phyloP scores from a whole-genome alignment of 2,888 invertebrate species.

The Chalcis sispes region DNA sequence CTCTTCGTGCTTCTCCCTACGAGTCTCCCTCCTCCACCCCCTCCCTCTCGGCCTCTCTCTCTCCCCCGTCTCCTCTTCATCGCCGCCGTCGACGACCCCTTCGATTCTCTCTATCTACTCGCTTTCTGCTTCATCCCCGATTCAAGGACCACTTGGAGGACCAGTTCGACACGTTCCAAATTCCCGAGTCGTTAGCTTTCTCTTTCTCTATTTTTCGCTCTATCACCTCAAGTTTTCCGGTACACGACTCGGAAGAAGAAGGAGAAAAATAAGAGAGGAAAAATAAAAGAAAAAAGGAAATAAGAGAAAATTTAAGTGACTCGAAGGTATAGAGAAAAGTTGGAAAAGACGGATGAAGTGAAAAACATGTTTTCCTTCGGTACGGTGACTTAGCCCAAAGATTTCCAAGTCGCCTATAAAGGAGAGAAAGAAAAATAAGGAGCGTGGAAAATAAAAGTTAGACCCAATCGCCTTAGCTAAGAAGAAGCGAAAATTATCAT shows the following conservation, averaged over 20 bases:
- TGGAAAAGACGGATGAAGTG: neutral
- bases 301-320: no score
- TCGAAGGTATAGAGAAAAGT: neutral
- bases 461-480: no score
- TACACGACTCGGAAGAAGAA: no score
- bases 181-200: no score
- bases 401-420: neutral
- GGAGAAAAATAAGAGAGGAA: no score
- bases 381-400: constrained; percentile 45
- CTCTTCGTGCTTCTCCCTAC: neutral
- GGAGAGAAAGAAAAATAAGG: neutral
- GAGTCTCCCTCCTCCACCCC: neutral
- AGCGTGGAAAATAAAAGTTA: neutral
- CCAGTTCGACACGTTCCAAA: no score
- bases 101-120: neutral
- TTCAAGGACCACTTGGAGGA: constrained; percentile 5
- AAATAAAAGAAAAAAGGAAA: neutral
- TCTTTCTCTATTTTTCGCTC: neutral
- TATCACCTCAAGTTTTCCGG: no score
- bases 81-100: neutral
- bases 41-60: neutral
- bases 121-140: neutral
- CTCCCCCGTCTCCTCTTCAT: neutral
- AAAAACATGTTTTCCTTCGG: constrained; percentile 39
- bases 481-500: no score